A percentile compares a stretch with the other conserved stretches of the same genome.
Conservation (phyloP, 2,888 invertebrate genomes). For the Acleris sparsana region DNA sequence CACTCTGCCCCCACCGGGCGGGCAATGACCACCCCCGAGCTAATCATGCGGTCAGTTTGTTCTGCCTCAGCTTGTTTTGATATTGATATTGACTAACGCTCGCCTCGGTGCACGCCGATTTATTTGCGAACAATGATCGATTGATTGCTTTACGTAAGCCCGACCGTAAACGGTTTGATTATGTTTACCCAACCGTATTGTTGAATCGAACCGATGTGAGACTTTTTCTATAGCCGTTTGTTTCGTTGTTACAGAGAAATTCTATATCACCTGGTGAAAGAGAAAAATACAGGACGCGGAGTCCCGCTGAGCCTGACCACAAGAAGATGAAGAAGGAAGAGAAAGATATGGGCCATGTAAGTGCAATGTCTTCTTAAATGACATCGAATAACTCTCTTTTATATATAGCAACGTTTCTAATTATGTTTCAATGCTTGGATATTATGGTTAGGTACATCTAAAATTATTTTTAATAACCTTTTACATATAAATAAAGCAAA, state of each 20-base stretch:
- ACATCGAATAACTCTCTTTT: background rate
- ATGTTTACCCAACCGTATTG: slow-evolving; percentile 74
- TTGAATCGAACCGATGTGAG: slow-evolving; percentile 38
- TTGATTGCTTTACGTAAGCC: slow-evolving; percentile 78
- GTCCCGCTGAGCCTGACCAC: slow-evolving; percentile 88
- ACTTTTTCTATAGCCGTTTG: slow-evolving; percentile 47
- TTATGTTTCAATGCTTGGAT: background rate
- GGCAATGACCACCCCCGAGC: slow-evolving; percentile 80
- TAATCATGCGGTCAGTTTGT: slow-evolving; percentile 84
- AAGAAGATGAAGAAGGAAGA: slow-evolving; percentile 92
- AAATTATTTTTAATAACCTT: no score
- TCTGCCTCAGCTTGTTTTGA: slow-evolving; percentile 84
- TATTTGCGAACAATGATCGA: slow-evolving; percentile 83
- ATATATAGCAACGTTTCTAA: background rate
- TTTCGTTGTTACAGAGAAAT: slow-evolving; percentile 86
- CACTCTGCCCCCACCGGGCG: slow-evolving; percentile 50
- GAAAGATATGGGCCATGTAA: slow-evolving; percentile 91
- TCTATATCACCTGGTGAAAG: slow-evolving; percentile 93
- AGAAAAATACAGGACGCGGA: slow-evolving; percentile 92
- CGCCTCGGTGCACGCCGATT: slow-evolving; percentile 80
- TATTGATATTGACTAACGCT: slow-evolving; percentile 81
- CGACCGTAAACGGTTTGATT: slow-evolving; percentile 79
- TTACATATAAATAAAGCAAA: no score
- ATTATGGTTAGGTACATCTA: no score
- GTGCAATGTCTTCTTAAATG: slow-evolving; percentile 53